phyloP scores from a whole-genome alignment of 1,140 invertebrate species.

The Drosophila hydei region DNA sequence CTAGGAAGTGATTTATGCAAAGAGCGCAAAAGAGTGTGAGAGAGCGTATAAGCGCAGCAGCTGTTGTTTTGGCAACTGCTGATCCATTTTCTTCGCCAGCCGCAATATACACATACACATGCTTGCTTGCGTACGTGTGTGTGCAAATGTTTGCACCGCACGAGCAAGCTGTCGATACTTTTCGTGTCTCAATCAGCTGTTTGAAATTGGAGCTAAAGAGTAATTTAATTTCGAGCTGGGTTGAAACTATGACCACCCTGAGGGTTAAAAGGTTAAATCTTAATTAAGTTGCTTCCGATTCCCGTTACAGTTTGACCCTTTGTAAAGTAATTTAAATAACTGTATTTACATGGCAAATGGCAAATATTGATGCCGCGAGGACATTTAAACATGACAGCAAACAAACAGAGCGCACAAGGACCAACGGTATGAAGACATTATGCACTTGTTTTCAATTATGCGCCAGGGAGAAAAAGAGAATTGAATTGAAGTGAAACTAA shows the following conservation, averaged over 20 bases:
- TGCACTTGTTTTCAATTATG: slow-evolving; percentile 79
- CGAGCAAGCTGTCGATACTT: not conserved
- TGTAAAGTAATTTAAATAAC: slow-evolving; percentile 77
- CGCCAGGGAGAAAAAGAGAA: slow-evolving; percentile 32
- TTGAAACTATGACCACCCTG: slow-evolving; percentile 1
- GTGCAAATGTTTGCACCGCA: not conserved
- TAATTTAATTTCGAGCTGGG: slow-evolving; percentile 25
- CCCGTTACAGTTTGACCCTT: slow-evolving; percentile 16
- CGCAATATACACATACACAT: not conserved
- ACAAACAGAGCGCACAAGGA: slow-evolving; percentile 45
- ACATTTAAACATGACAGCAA: slow-evolving; percentile 69
- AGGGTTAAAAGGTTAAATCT: slow-evolving; percentile 26
- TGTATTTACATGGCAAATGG: slow-evolving; percentile 77
- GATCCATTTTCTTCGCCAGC: not conserved
- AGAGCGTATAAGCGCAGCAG: not conserved
- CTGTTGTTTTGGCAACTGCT: slow-evolving; percentile 1
- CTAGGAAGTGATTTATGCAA: slow-evolving; percentile 1
- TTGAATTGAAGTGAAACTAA: slow-evolving; percentile 78
- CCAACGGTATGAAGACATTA: slow-evolving; percentile 69
- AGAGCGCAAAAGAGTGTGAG: not conserved
- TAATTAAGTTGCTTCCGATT: slow-evolving; percentile 19
- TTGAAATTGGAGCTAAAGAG: not conserved
- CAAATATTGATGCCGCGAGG: slow-evolving; percentile 77
- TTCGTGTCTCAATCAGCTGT: not conserved
- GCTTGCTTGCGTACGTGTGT: not conserved